Evolutionary conservation across 1,140 invertebrate species (phyloP).

Genomic region (Penaeus chinensis): DNA sequence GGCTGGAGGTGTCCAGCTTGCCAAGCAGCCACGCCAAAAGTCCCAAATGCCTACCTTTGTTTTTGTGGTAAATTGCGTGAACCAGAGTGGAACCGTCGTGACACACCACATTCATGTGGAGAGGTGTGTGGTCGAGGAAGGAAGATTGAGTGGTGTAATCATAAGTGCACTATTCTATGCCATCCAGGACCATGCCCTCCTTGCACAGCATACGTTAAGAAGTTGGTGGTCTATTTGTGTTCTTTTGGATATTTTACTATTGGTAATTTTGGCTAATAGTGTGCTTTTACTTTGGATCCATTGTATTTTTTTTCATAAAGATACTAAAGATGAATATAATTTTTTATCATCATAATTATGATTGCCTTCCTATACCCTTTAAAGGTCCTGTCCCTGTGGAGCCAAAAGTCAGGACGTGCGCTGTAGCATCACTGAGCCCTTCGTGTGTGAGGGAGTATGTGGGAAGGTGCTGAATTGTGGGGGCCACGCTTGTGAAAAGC

Average conservation of each 20-base stretch:
- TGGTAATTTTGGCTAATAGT: slow-evolving; percentile 66
- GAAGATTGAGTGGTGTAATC: slow-evolving; percentile 74
- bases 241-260: too few species aligned
- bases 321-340: not conserved
- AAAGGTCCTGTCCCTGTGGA: slow-evolving; percentile 80
- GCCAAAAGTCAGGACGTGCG: slow-evolving; percentile 76
- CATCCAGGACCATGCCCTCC: slow-evolving; percentile 88
- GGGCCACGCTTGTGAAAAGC: slow-evolving; percentile 79
- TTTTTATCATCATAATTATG: slow-evolving; percentile 23
- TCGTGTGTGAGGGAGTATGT: slow-evolving; percentile 82
- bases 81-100: slow-evolving; percentile 79
- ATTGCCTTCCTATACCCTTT: not conserved
- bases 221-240: slow-evolving; percentile 60
- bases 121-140: slow-evolving; percentile 80
- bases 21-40: slow-evolving; percentile 77
- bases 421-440: slow-evolving; percentile 76
- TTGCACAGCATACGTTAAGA: slow-evolving; percentile 76
- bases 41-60: slow-evolving; percentile 82
- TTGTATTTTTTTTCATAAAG: too few species aligned
- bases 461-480: slow-evolving; percentile 79
- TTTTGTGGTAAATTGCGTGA: slow-evolving; percentile 84
- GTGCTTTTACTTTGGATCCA: slow-evolving; percentile 48
- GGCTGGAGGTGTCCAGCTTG: slow-evolving; percentile 95
- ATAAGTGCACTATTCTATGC: slow-evolving; percentile 88
- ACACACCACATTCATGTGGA: slow-evolving; percentile 89